Percentiles rank a stretch among this genome's conserved stretches.
Evolutionary conservation across 2,797 vertebrate species (phyloP).

Genomic region (Gymnothorax javanicus): DNA sequence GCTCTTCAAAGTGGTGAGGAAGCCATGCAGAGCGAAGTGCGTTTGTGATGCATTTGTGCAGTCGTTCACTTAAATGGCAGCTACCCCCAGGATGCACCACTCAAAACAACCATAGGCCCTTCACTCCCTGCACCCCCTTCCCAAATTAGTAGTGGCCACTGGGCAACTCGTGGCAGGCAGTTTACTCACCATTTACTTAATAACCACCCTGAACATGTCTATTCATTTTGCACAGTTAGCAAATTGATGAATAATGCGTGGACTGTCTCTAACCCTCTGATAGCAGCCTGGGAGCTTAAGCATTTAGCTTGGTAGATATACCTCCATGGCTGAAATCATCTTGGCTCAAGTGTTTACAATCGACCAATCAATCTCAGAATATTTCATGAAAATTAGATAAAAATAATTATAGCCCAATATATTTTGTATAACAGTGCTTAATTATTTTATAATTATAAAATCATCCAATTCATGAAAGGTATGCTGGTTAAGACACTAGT

Average conservation of each 20-base stretch:
- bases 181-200: neutral
- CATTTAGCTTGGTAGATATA: neutral
- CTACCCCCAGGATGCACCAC: neutral
- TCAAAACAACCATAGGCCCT: neutral
- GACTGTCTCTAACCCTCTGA: neutral
- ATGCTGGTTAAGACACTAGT: neutral
- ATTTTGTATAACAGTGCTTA: neutral
- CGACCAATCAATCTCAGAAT: neutral
- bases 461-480: neutral
- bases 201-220: conserved; percentile 1
- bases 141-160: neutral
- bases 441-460: neutral
- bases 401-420: neutral
- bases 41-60: neutral
- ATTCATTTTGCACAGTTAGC: neutral
- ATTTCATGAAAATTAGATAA: neutral
- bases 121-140: neutral
- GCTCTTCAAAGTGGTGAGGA: conserved; percentile 21
- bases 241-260: neutral
- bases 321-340: neutral
- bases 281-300: neutral
- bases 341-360: neutral
- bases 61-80: neutral
- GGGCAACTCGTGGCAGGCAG: neutral
- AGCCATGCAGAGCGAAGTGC: conserved; percentile 19